Evolutionary conservation across 2,797 vertebrate species (phyloP), one percentile per base, ranked within the genome.

Genomic region (Taeniopygia guttata): DNA sequence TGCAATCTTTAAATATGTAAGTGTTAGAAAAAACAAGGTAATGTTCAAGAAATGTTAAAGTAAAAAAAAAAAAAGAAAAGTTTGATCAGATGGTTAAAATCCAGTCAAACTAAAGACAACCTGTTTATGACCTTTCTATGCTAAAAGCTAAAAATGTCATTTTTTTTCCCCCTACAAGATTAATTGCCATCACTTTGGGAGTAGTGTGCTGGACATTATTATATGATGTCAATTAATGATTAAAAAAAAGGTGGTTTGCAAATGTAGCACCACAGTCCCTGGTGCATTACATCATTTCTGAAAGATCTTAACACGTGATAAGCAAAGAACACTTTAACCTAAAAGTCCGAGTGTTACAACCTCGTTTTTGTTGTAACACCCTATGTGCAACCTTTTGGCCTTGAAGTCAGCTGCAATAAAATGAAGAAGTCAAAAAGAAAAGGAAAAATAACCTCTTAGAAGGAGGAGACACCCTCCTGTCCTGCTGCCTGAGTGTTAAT

Each of bases 181-280:
- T 96, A 95, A 73, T 95, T 95, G 55, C 84, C 81, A 51, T 88
- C 86, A 93, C 81, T 91, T 66, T 94, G 91, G 92, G 93, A 94
- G 58, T 92, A 92, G 94, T 92, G 67, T 85, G 68, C 85, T 96
- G 68, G 90, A 91, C 82, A 89, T 93, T 92, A 96, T 89, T 93
- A 93, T 92, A 87, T 94, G 85, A 90, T 94, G 68, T 95, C 90
- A 89, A 89, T 95, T 96, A 96, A 95, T 94, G 79, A 92, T 96
- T 89, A 70, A 90, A 90, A 86, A 55, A 94, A 96, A 95, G 81
- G 85, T 93, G 76, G 82, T 95, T 96, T 96, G 86, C 90, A 92
- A 92, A 83, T 87, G 91, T 89, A 94, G 68, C 64, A 34, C 94
- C 76, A 94, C 17, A 67, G 72, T 94, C 69, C 70, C 85, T 89